Conservation (phyloP, 2,797 vertebrate species). For the Rhincodon typus region DNA sequence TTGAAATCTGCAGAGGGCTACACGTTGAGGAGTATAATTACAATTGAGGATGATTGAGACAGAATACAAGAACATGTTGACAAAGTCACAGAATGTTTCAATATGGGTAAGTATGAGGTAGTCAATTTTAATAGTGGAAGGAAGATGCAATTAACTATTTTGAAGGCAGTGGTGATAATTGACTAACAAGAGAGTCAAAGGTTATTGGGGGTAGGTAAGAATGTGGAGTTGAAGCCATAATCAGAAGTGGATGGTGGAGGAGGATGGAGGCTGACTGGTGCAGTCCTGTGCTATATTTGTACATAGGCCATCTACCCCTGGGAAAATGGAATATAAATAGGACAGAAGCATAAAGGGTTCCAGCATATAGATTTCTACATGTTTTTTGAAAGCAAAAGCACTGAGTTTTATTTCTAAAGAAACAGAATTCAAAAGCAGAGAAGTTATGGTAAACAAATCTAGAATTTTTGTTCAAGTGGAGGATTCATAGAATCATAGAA, state of each 20-base stretch:
- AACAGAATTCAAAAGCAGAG: neutral
- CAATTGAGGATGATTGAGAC: neutral
- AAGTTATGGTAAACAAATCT: neutral
- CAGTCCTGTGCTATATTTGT: too few relatives aligned
- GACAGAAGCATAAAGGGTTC: neutral
- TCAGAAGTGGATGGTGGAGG: too few relatives aligned
- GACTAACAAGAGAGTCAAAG: too few relatives aligned
- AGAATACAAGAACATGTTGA: neutral
- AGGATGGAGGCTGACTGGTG: too few relatives aligned
- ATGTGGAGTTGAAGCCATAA: too few relatives aligned
- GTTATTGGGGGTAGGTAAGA: too few relatives aligned
- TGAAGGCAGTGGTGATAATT: too few relatives aligned
- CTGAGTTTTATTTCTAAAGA: too few relatives aligned
- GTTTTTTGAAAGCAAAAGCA: neutral
- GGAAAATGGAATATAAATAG: neutral
- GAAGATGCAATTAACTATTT: too few relatives aligned
- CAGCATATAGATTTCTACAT: neutral
- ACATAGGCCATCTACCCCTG: neutral
- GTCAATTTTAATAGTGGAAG: neutral
- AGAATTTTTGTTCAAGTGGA: neutral
- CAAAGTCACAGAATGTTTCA: neutral
- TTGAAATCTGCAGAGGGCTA: neutral
- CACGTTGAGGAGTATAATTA: neutral
- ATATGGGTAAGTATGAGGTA: neutral
- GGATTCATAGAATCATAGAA: neutral